Evolutionary conservation across 2,797 vertebrate species (phyloP).

Genomic region (Phoeniculus purpureus): DNA sequence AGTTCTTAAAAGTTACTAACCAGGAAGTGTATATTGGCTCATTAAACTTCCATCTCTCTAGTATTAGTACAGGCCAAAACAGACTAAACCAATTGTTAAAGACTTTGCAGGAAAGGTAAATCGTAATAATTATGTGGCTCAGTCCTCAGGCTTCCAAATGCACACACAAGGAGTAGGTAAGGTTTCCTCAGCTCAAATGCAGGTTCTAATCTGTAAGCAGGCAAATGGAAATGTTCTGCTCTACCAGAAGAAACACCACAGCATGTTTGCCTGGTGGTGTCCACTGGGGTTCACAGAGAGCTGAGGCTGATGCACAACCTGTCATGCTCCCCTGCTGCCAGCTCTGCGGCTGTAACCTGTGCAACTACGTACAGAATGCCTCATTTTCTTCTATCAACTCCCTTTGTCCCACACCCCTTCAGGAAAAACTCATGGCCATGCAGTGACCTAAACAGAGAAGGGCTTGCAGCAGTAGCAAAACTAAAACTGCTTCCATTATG

Average conservation of each 20-base stretch:
- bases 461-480: neutral
- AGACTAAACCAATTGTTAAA: neutral
- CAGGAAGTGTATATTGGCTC: neutral
- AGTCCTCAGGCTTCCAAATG: neutral
- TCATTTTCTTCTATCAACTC: neutral
- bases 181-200: rapidly evolving
- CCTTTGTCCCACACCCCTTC: neutral
- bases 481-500: neutral
- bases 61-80: neutral
- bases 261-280: rapidly evolving
- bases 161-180: rapidly evolving
- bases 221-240: neutral
- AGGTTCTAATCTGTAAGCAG: neutral
- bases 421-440: neutral
- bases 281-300: rapidly evolving
- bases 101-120: neutral
- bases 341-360: neutral
- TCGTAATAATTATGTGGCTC: neutral
- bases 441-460: neutral
- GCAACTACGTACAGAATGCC: neutral
- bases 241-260: neutral
- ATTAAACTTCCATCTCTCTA: neutral
- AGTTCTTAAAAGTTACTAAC: neutral
- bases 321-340: neutral
- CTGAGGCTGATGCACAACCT: neutral